Base-by-base conservation (phyloP, 2,797 vertebrate genomes). In the Chelmon rostratus region DNA sequence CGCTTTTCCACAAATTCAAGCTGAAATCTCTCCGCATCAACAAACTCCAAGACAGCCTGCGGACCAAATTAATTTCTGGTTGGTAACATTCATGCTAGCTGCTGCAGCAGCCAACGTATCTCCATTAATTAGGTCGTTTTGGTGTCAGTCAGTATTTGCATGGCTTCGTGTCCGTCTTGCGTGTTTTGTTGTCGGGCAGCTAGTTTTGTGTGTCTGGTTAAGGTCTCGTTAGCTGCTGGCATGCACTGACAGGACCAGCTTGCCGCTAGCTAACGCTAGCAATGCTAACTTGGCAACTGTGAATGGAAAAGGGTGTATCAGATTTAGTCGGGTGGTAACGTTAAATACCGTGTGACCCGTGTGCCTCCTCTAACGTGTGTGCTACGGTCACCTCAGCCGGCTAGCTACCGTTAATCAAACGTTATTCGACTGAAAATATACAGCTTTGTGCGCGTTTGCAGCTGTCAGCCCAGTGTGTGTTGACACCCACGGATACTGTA, bases 261-360 rank as follows among this genome's bases (percentile, higher is more conserved):
- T 23, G 68, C 15, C 4, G 78, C 76, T 78, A 88, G 90, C 92
- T 90, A 79, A 68, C 2, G 87, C 54, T 92, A 92, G 72, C 88
- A 1, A 19, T 71, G 89, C 90, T 92, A 92, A 82, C 77, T 54
- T 63, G 84, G 81, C 82, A 46, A 33, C 68, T 65, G 58, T 73
- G 69, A 79, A 59, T 72, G 88, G 76, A 79, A 82, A 82, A 28
- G 56, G 44, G 35, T 67, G 81, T 18, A 46, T 72, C 56, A 81
- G 89, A 71, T 86, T 89, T 68, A 62, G 28, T 58, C 54, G 7
- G 46, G 73, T 65, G 69, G 61, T 61, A n/a, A 68, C 7, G 62
- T 64, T 64, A 76, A 86, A 85, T 47, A 79, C 75, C 25, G 44
- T 13, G 57, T 75, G 66, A 65, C 49, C 66, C 57, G 25, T 50